Conservation (phyloP, 2,797 vertebrate species). For the Falco naumanni region DNA sequence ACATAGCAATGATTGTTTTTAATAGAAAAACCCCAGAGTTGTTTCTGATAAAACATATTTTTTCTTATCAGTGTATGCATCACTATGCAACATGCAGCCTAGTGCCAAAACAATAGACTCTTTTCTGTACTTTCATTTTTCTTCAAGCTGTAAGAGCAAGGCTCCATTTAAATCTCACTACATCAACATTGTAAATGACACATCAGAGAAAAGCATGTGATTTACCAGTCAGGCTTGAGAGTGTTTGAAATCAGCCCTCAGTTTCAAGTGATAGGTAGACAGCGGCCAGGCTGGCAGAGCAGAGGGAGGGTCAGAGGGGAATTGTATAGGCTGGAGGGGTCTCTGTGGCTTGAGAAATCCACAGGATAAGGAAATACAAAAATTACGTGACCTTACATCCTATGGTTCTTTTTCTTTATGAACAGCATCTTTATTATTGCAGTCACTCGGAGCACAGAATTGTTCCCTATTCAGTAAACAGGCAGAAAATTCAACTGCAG, state of each 20-base stretch:
- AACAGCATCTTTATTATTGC: background rate
- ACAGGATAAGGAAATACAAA: background rate
- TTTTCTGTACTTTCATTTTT: background rate
- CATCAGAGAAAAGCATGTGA: background rate
- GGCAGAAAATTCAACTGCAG: background rate
- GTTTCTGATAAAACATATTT: background rate
- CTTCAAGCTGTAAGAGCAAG: background rate
- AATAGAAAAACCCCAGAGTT: background rate
- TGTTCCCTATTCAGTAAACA: background rate
- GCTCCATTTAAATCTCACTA: background rate
- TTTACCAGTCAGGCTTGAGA: background rate
- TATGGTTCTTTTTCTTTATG: background rate
- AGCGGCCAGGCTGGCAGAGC: background rate
- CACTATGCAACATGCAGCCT: background rate
- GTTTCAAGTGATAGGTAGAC: background rate
- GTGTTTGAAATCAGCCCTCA: slow-evolving; percentile 2
- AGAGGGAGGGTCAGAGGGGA: background rate
- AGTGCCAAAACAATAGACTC: background rate
- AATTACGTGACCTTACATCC: background rate
- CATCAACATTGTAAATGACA: background rate
- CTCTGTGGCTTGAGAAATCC: background rate
- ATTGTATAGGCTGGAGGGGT: background rate
- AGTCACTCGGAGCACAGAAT: background rate
- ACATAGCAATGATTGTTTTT: background rate
- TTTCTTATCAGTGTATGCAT: background rate